These are phyloP conservation scores for Onchidella celtica DNA, from an alignment of 2,888 invertebrate species.

Conservation along the genomic window DNA sequence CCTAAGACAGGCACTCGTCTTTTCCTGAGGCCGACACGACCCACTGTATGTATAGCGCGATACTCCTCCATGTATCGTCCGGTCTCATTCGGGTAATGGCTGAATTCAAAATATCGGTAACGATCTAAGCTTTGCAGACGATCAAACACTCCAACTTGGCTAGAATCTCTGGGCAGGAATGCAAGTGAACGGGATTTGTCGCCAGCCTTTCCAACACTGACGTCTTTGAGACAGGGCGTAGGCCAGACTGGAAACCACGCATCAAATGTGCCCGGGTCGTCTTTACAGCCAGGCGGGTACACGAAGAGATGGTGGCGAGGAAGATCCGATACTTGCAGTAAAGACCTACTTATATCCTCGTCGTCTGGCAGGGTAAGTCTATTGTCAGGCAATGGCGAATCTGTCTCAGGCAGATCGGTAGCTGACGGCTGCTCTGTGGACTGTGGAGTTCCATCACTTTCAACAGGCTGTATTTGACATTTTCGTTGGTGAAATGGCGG, in stretches of 20 bases:
- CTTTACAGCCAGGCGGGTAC: background rate
- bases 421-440: no score
- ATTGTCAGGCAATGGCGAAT: no score
- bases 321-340: background rate
- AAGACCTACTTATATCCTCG: background rate
- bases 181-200: no score
- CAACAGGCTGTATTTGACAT: background rate
- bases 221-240: background rate
- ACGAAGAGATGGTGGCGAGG: background rate
- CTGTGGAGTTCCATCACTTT: no score
- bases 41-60: conserved; percentile 35
- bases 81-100: conserved; percentile 23
- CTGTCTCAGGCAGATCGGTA: no score
- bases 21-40: conserved; percentile 11
- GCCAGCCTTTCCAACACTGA: background rate
- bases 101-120: conserved; percentile 5
- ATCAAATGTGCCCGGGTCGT: conserved; percentile 15
- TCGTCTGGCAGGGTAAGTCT: no score
- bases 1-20: conserved; percentile 30
- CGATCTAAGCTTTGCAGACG: background rate
- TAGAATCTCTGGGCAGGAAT: no score
- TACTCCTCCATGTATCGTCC: conserved; percentile 32
- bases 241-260: conserved; percentile 2
- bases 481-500: background rate
- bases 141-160: background rate